These are phyloP conservation scores for Synanthedon myopaeformis DNA, from an alignment of 2,888 invertebrate genomes.

Conservation along the genomic window DNA sequence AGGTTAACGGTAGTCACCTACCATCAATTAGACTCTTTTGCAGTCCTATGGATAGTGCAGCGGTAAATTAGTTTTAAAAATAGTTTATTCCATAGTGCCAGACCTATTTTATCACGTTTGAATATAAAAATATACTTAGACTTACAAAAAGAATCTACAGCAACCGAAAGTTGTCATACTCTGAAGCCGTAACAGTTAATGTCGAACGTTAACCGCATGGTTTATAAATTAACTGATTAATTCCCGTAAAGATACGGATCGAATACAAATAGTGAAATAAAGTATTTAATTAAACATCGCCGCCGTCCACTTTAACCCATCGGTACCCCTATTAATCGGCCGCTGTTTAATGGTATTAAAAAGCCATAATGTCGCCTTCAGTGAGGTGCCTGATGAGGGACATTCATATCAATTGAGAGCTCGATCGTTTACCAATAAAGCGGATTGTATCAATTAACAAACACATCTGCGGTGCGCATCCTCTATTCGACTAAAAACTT, in stretches of 20 bases:
- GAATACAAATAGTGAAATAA: background rate
- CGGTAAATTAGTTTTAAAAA: too few relatives aligned
- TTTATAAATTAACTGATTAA: background rate
- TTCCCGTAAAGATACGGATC: background rate
- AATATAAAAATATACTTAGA: too few relatives aligned
- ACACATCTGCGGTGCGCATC: background rate
- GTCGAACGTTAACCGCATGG: background rate
- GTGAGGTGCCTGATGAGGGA: background rate
- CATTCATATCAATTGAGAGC: background rate
- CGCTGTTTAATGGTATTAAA: background rate
- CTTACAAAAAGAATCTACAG: too few relatives aligned
- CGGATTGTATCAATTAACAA: background rate
- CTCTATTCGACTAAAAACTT: too few relatives aligned
- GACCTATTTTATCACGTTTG: too few relatives aligned
- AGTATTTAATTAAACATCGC: background rate
- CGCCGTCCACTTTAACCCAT: background rate
- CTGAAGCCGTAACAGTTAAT: background rate
- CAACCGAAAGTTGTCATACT: too few relatives aligned
- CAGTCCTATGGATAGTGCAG: too few relatives aligned
- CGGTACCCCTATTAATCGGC: background rate
- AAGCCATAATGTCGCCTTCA: background rate
- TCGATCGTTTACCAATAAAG: background rate
- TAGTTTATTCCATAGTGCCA: too few relatives aligned
- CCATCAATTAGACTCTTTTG: too few relatives aligned
- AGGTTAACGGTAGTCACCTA: too few relatives aligned